phyloP scores from a whole-genome alignment of 1,140 invertebrate species.

The Melitaea cinxia region DNA sequence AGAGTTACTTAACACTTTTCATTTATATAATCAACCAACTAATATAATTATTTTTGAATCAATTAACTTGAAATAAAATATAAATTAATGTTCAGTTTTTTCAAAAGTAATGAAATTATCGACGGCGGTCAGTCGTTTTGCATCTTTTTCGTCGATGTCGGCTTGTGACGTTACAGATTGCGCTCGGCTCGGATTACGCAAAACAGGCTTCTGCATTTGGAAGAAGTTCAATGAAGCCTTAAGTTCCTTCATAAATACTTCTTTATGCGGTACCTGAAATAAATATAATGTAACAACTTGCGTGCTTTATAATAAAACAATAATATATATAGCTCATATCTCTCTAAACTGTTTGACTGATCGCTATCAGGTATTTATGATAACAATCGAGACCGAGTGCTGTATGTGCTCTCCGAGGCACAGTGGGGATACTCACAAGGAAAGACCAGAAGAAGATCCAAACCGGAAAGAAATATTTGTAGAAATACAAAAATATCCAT shows the following conservation, averaged over 20 bases:
- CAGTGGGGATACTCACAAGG: too few species aligned
- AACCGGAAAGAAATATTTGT: too few species aligned
- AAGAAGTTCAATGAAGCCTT: conserved; percentile 71
- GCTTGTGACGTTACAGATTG: conserved; percentile 49
- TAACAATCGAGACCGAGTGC: too few species aligned
- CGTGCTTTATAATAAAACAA: background rate
- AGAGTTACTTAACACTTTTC: too few species aligned
- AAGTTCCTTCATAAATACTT: conserved; percentile 69
- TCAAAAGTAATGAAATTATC: conserved; percentile 67
- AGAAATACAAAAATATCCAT: too few species aligned
- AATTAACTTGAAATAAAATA: background rate
- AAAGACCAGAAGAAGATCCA: too few species aligned
- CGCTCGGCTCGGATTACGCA: conserved; percentile 67
- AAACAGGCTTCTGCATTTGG: conserved; percentile 68
- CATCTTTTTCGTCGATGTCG: conserved; percentile 40
- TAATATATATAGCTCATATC: too few species aligned
- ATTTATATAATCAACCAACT: too few species aligned
- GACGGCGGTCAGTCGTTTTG: conserved; percentile 42
- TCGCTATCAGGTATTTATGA: too few species aligned
- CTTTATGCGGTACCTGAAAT: conserved; percentile 68
- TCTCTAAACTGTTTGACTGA: too few species aligned
- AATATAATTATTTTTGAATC: background rate
- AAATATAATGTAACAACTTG: background rate
- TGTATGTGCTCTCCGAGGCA: too few species aligned
- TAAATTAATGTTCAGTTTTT: conserved; percentile 52